Evolutionary conservation across 2,113 vertebrate species (phyloP).

Genomic region (Thomomys bottae): DNA sequence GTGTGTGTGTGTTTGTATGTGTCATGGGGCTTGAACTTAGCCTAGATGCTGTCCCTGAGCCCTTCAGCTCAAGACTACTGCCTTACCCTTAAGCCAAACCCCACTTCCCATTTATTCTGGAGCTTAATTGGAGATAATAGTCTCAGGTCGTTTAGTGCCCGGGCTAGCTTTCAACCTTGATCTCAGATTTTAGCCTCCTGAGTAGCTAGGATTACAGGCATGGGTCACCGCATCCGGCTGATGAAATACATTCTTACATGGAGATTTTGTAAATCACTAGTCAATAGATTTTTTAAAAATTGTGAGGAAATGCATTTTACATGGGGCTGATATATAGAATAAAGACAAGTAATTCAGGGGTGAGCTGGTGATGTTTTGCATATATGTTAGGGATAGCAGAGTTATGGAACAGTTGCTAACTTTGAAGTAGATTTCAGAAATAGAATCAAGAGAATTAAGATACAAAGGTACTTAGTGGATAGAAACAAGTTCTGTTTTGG

Average conservation of each 20-base stretch:
- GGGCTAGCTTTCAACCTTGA: too few species aligned
- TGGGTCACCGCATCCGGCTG: too few species aligned
- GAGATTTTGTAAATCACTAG: background rate
- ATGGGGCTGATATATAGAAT: background rate
- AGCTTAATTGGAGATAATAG: too few species aligned
- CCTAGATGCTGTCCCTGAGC: too few species aligned
- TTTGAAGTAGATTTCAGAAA: constrained; percentile 1
- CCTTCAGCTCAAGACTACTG: too few species aligned
- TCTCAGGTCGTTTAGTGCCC: too few species aligned
- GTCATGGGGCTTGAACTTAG: too few species aligned
- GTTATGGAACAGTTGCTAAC: background rate
- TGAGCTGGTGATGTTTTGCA: background rate
- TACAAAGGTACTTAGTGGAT: background rate
- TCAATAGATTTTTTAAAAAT: background rate
- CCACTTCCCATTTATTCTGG: too few species aligned
- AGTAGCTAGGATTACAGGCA: too few species aligned
- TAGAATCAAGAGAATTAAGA: background rate
- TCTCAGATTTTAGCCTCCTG: too few species aligned
- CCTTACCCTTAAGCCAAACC: too few species aligned
- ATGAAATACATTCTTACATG: background rate
- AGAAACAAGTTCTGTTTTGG: background rate
- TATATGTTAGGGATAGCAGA: background rate
- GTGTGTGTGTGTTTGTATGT: too few species aligned
- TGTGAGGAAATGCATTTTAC: background rate
- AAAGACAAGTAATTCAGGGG: background rate